Base-by-base conservation (phyloP, 2,113 vertebrate species). In the Nerophis lumbriciformis region DNA sequence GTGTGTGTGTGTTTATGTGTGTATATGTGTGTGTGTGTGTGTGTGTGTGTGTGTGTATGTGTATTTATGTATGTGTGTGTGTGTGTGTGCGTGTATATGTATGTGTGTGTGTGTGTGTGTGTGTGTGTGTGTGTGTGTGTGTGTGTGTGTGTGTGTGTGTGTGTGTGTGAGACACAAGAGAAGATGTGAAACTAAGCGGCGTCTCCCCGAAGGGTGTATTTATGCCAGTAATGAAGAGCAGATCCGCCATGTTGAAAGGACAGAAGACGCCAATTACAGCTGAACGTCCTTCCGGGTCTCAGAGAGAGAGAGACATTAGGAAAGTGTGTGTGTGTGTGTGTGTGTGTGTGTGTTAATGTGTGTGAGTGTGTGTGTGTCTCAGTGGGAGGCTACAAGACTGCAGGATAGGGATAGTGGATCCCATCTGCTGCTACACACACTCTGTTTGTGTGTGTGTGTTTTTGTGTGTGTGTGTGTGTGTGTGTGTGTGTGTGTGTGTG, bases 371-470 rank as follows among this genome's bases (percentile, higher is more conserved):
- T 66, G 69, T 76, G 75, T 63, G 65, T 70, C 66, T 77, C 68
- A 48, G 70, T 63, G 59, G 72, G 77, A 68, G 68, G 75, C 60
- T 66, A 13, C 64, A 81, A 69, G 83, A 83, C 68, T 68, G 60
- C 61, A 76, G 79, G 85, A 72, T 65, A 68, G 77, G 69, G 76
- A 78, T 64, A 75, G 72, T 47, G 61, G 76, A 71, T 73, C 71
- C 86, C 85, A 88, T 88, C 88, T 88, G 88, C 83, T 85, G 81
- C 76, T 77, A 58, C 36, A 55, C 63, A 50, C 59, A 53, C 59
- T 50, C n/a, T n/a, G n/a, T n/a, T n/a, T n/a, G n/a, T n/a, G n/a
- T n/a, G n/a, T n/a, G n/a, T n/a, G n/a, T n/a, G n/a, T n/a, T n/a
- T n/a, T n/a, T n/a, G n/a, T n/a, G n/a, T n/a, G n/a, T n/a, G n/a